Percentiles rank a stretch among this genome's conserved stretches.
Conservation (phyloP, 2,797 vertebrate genomes). For the Spinus olivaceus region DNA sequence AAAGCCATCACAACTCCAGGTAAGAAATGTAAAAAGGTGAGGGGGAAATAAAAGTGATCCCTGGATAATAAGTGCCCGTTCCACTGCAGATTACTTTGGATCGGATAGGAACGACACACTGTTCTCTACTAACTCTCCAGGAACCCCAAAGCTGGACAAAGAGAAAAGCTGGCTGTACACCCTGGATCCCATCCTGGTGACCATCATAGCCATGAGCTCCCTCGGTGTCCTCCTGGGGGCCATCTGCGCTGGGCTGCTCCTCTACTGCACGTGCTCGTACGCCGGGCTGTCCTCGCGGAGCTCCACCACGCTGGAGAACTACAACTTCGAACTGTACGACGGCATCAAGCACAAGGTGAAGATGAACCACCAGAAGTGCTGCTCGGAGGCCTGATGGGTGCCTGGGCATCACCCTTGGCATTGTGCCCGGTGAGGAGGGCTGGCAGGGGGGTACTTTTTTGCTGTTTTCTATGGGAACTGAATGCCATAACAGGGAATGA, state of each 20-base stretch:
- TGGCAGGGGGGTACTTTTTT: slow-evolving; percentile 52
- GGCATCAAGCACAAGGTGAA: slow-evolving; percentile 99
- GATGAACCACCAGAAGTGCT: slow-evolving; percentile 97
- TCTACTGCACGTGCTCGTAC: slow-evolving; percentile 96
- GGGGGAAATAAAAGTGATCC: not conserved
- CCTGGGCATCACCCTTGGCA: slow-evolving; percentile 22
- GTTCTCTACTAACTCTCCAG: slow-evolving; percentile 83
- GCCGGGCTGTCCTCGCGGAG: slow-evolving; percentile 90
- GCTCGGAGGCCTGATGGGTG: slow-evolving; percentile 89
- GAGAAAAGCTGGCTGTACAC: slow-evolving; percentile 94
- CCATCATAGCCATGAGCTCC: slow-evolving; percentile 98
- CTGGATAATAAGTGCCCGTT: slow-evolving; percentile 63
- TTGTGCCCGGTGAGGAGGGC: slow-evolving; percentile 55
- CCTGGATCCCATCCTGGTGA: slow-evolving; percentile 95
- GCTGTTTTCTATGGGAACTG: slow-evolving; percentile 72
- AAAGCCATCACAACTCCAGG: not conserved
- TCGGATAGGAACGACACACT: slow-evolving; percentile 84
- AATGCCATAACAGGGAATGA: slow-evolving; percentile 70
- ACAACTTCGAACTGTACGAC: slow-evolving; percentile 97
- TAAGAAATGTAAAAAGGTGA: not conserved
- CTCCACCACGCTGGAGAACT: slow-evolving; percentile 97
- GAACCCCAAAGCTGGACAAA: slow-evolving; percentile 84
- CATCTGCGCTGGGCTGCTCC: slow-evolving; percentile 90
- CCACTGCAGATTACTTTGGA: slow-evolving; percentile 79
- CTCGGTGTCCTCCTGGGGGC: slow-evolving; percentile 92